phyloP scores from a whole-genome alignment of 2,797 vertebrate genomes.

The Lagorchestes hirsutus region DNA sequence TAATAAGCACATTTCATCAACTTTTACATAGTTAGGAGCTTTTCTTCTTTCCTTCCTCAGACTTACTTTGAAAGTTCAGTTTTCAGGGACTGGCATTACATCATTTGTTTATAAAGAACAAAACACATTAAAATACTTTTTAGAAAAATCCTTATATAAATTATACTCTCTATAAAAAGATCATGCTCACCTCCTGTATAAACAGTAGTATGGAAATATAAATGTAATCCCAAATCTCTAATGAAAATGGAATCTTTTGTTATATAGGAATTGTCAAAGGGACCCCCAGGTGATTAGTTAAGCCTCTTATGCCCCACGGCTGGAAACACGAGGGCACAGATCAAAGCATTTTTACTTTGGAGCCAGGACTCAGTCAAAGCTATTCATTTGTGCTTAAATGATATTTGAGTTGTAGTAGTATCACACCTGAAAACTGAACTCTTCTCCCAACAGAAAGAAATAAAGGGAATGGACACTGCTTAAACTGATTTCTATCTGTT shows the following conservation, averaged over 20 bases:
- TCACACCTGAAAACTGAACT: neutral
- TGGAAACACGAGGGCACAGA: constrained; percentile 30
- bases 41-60: neutral
- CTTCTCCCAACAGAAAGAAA: constrained; percentile 57
- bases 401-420: constrained; percentile 30
- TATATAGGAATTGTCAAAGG: constrained; percentile 49
- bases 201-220: constrained; percentile 56
- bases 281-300: neutral
- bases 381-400: constrained; percentile 26
- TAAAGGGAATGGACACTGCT: constrained; percentile 17
- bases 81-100: neutral
- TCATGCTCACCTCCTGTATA: constrained; percentile 16
- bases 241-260: constrained; percentile 17
- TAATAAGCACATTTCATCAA: neutral
- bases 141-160: neutral
- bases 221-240: constrained; percentile 34
- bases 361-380: neutral
- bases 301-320: neutral
- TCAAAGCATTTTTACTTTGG: constrained; percentile 32
- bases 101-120: neutral
- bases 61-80: neutral
- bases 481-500: constrained; percentile 24
- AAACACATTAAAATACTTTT: neutral
- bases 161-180: constrained; percentile 38
- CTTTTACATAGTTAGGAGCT: neutral